phyloP scores from a whole-genome alignment of 2,113 vertebrate genomes.

The Paratilapia polleni region DNA sequence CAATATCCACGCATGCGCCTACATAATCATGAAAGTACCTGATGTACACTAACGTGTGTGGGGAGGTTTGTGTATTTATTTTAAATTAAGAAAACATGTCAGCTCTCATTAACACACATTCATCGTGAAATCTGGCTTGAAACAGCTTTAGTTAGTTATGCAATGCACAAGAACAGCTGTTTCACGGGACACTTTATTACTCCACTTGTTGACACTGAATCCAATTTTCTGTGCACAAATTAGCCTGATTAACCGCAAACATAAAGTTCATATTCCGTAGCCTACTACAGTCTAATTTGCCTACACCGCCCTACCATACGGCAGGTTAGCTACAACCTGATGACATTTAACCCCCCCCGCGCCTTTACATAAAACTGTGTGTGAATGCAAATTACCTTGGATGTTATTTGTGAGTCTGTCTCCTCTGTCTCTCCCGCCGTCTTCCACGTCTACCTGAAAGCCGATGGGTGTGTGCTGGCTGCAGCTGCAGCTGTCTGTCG shows the following conservation, averaged over 20 bases:
- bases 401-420: background rate
- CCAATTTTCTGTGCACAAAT: background rate
- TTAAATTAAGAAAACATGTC: background rate
- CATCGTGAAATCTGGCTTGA: background rate
- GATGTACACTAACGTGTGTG: background rate
- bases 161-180: background rate
- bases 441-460: constrained; percentile 1
- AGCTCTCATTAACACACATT: background rate
- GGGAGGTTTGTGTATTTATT: background rate
- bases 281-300: background rate
- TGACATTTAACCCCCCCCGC: background rate
- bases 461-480: constrained; percentile 22
- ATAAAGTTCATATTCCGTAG: background rate
- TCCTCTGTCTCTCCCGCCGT: background rate
- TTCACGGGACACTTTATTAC: background rate
- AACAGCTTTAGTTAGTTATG: background rate
- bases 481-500: background rate
- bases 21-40: background rate
- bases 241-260: background rate
- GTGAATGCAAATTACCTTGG: constrained; percentile 15
- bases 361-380: background rate
- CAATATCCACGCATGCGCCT: constrained; percentile 36
- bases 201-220: constrained; percentile 37
- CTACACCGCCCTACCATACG: constrained; percentile 13
- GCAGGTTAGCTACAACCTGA: background rate